These are phyloP conservation scores for Drosophila subpulchrella DNA, from an alignment of 1,140 invertebrate species.

Conservation along the genomic window DNA sequence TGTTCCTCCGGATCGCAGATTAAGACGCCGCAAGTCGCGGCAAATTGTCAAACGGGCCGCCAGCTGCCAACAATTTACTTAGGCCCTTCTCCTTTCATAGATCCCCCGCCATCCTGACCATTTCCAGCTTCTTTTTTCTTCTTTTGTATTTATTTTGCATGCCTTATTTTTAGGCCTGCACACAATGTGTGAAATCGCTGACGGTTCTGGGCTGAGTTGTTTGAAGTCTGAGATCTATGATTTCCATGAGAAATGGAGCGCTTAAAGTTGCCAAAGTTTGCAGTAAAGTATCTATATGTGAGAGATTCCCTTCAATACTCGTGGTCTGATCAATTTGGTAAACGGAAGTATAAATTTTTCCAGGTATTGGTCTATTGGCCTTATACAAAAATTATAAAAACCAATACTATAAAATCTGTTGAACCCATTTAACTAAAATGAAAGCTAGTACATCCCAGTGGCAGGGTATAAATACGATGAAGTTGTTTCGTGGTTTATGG, in stretches of 20 bases:
- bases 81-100: slow-evolving; percentile 7
- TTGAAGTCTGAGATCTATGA: slow-evolving; percentile 16
- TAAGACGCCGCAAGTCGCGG: slow-evolving; percentile 30
- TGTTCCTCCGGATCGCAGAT: slow-evolving; percentile 26
- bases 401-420: too few species aligned
- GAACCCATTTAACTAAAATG: too few species aligned
- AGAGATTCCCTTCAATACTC: slow-evolving; percentile 8
- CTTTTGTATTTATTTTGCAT: slow-evolving; percentile 45
- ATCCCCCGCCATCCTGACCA: neutral
- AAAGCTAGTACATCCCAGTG: neutral
- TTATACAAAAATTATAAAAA: too few species aligned
- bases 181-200: slow-evolving; percentile 55
- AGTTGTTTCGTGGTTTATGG: slow-evolving; percentile 16
- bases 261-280: neutral
- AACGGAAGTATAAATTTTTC: too few species aligned
- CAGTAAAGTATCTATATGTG: neutral
- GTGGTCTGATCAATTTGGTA: too few species aligned
- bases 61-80: slow-evolving; percentile 49
- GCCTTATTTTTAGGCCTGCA: slow-evolving; percentile 33
- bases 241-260: slow-evolving; percentile 30
- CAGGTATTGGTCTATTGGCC: too few species aligned
- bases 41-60: slow-evolving; percentile 55
- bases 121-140: neutral
- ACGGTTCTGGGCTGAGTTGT: slow-evolving; percentile 8
- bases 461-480: slow-evolving; percentile 11